These are phyloP conservation scores for Cephalopachus bancanus DNA, from an alignment of 2,797 vertebrate genomes.

Conservation along the genomic window DNA sequence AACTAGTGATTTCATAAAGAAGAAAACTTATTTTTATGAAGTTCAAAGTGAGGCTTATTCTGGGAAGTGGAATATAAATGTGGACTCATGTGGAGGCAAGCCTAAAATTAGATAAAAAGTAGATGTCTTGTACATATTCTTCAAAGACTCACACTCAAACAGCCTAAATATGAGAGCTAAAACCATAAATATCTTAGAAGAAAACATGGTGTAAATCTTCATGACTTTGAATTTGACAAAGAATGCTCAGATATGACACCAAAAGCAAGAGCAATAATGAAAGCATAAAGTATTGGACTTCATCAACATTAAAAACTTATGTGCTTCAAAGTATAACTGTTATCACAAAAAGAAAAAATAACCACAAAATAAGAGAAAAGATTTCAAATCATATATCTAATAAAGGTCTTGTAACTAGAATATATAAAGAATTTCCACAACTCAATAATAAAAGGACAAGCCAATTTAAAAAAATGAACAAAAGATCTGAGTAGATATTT, in stretches of 20 bases:
- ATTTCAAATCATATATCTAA: neutral
- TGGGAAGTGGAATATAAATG: neutral
- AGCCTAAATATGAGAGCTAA: no score
- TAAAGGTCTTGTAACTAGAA: neutral
- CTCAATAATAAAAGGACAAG: neutral
- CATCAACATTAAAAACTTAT: no score
- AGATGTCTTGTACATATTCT: neutral
- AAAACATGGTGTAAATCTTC: no score
- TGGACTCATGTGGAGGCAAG: neutral
- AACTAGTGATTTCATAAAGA: neutral
- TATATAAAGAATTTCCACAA: neutral
- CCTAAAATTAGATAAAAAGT: conserved; percentile 32
- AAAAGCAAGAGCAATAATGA: no score
- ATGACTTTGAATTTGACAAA: no score
- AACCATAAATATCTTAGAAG: no score
- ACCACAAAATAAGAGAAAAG: neutral
- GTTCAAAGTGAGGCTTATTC: neutral
- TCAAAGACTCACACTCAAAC: neutral
- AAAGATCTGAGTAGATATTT: neutral
- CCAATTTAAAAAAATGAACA: neutral
- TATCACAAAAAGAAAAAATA: neutral
- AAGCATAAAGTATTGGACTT: no score
- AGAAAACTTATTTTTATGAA: neutral
- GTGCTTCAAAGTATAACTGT: no score
- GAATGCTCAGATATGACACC: no score